Conservation (phyloP, 2,113 vertebrate species). For the Oreochromis tanganicae region DNA sequence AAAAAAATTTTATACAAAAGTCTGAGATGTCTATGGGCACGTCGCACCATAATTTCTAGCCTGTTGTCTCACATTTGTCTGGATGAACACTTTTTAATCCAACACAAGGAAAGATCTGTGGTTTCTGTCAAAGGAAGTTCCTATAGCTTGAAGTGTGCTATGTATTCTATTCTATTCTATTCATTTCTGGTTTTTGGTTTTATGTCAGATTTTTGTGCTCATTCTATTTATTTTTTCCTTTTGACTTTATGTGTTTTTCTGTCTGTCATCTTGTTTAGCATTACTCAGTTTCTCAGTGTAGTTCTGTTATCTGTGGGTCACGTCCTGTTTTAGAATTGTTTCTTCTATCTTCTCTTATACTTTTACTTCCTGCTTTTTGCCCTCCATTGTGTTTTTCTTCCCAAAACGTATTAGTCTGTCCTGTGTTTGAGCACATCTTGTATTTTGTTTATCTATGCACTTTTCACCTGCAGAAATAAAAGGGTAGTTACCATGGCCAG, state of each 20-base stretch:
- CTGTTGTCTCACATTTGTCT: not conserved
- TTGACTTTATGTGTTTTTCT: not conserved
- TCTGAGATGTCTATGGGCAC: not conserved
- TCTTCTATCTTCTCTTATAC: not conserved
- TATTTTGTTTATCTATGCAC: not conserved
- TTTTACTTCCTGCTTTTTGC: not conserved
- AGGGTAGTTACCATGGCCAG: not conserved
- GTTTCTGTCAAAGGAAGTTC: not conserved
- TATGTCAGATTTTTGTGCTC: too few species aligned
- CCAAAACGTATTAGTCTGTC: not conserved
- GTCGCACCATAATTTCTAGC: not conserved
- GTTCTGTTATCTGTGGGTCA: not conserved
- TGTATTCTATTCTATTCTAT: not conserved
- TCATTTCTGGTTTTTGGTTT: not conserved
- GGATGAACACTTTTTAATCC: not conserved
- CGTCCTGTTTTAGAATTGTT: not conserved
- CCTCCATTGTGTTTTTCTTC: not conserved
- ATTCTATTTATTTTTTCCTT: too few species aligned
- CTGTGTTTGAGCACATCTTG: not conserved
- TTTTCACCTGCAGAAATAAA: not conserved
- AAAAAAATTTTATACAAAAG: accelerated
- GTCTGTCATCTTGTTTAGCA: not conserved
- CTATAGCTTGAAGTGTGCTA: not conserved
- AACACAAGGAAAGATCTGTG: not conserved
- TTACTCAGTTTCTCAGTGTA: not conserved